Conservation (phyloP, 2,888 invertebrate species). For the Periphyllus acericola region DNA sequence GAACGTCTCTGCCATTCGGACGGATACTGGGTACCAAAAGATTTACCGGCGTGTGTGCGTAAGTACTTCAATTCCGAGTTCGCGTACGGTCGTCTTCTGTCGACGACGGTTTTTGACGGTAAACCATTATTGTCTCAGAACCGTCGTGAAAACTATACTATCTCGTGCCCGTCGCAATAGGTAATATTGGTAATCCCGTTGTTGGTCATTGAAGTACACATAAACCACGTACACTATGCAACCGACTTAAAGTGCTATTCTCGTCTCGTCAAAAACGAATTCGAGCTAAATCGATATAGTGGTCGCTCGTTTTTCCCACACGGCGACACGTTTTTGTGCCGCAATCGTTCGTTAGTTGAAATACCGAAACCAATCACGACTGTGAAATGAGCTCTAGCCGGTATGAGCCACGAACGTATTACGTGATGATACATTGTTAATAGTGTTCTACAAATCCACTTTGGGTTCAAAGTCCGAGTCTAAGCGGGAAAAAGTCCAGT, state of each 20-base stretch:
- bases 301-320: no score
- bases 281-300: not conserved
- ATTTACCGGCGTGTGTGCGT: conserved; percentile 92
- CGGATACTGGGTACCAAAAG: conserved; percentile 91
- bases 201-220: not conserved
- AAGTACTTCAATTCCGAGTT: conserved; percentile 87
- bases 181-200: no score
- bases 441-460: not conserved
- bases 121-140: not conserved
- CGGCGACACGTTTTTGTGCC: not conserved
- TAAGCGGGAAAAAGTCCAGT: not conserved
- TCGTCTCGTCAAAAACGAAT: not conserved
- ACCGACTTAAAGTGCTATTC: not conserved
- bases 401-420: no score
- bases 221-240: not conserved
- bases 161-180: not conserved
- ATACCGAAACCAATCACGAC: not conserved
- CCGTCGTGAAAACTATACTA: not conserved
- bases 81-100: conserved; percentile 83
- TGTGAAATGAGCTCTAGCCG: no score
- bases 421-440: not conserved
- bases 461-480: not conserved
- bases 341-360: not conserved
- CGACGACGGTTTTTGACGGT: not conserved
- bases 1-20: conserved; percentile 90